Base-by-base conservation (phyloP, 2,797 vertebrate genomes). In the Gastrophryne carolinensis region DNA sequence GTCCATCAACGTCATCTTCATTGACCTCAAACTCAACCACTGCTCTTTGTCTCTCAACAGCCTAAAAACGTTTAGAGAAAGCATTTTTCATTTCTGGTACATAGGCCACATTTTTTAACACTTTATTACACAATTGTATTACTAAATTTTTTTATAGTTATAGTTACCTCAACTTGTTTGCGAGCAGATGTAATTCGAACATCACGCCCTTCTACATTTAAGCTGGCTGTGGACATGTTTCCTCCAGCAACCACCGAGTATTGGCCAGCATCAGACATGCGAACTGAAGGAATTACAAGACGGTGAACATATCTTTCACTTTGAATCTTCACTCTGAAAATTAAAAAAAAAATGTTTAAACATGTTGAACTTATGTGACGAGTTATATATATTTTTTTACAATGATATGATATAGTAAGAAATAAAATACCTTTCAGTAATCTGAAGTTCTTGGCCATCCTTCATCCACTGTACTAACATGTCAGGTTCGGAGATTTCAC, bases 391-490 rank as follows among this genome's bases (percentile, higher is more conserved):
- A 21, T 47, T 10, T 17, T 8, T 8, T 35, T 2, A 19, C 9
- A 27, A 27, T 47, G 5, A 13, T 30, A 11, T 27, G 0, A 8
- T 4, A 23, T 15, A 37, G 8, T 37, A 23, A 13, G 15, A 23
- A 23, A 24, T 5, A 5, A 39, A 0, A 15, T 70, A 98, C 97
- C 96, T 93, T 1, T 99, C 94, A 15, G 89, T 85, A 41, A 88
- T 34, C 77, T 95, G 95, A 35, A 99, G 86, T 82, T 98, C 97
- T 80, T 97, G 95, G 3, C 94, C 97, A 5, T 98, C 91, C 82
- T 98, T 99, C 96, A 98, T 96, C 98, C 98, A 99, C 70, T 95
- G 95, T 54, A 98, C 94, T 35, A 92, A 88, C 78, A 96, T 81
- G 78, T 99, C 97, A 3, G 97, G 96, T 84, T 99, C 97, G 53